Evolutionary conservation across 1,140 invertebrate genomes (phyloP), one percentile per base, ranked within the genome.

Genomic region (Hycleus cichorii): DNA sequence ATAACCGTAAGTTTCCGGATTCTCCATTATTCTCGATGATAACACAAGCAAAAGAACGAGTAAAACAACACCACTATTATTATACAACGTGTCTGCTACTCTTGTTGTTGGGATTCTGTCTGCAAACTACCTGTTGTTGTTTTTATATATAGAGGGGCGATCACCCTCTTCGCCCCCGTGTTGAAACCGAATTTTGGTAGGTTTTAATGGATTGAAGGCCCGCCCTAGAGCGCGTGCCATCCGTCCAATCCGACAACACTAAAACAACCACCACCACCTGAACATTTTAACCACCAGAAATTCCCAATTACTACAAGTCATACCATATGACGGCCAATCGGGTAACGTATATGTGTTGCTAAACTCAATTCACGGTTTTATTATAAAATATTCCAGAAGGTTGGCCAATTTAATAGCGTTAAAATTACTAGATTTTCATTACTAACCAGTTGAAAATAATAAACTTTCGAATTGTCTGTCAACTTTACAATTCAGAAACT

Each of bases 1-100:
- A 40, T 66, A 67, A 58, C 57, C 50, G 60, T 59, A 69, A 12
- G 58, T 26, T 25, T 68, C 66, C 32, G 58, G 42, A 3, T 64
- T 49, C 43, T 64, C 66, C 66, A 68, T 68, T 32, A 38, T 54
- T 48, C 9, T 42, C 42, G 39, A 46, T 49, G 42, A 47, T 45
- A 11, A n/a, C 26, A 53, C 46, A n/a, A 12, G 26, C 26, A 58
- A 44, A 44, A 52, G 11, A 12, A 43, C 40, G 32, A 32, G 18
- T 40, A 49, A 45, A 56, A 18, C 18, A 18, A 18, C 18, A 18
- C 18, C 18, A 18, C 18, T 18, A 18, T 18, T 18, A 18, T 18
- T 18, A 18, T 18, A 18, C 18, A 18, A 18, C 18, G 18, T 18
- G 18, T 18, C 18, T 18, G 18, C 18, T 18, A 18, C 18, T 18